These are phyloP conservation scores for Carpatolechia fugitivella DNA, from an alignment of 2,888 invertebrate genomes.

Conservation along the genomic window DNA sequence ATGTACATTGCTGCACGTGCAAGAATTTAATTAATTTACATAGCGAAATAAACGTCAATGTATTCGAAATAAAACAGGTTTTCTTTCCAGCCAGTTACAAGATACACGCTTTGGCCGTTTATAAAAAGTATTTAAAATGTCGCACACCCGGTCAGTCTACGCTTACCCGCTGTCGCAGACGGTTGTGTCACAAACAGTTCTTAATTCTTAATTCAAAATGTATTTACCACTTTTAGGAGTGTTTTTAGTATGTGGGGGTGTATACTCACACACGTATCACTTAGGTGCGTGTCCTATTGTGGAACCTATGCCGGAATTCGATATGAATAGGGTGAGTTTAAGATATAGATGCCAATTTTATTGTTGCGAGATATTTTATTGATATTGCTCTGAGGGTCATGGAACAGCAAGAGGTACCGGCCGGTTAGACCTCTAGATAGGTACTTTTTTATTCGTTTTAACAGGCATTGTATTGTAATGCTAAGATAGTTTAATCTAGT, in stretches of 20 bases:
- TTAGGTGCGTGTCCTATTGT: conserved; percentile 86
- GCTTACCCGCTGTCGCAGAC: background rate
- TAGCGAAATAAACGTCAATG: background rate
- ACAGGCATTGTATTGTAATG: no score
- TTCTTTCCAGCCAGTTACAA: background rate
- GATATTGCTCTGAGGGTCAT: conserved; percentile 1
- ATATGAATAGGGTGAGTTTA: conserved; percentile 83
- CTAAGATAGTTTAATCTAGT: no score
- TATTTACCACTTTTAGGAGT: conserved; percentile 38
- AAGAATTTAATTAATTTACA: no score
- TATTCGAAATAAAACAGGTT: background rate
- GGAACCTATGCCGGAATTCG: conserved; percentile 85
- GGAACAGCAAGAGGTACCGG: background rate
- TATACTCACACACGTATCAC: conserved; percentile 83
- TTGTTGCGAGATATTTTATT: background rate
- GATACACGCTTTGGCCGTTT: background rate
- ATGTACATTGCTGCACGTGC: background rate
- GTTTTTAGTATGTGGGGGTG: conserved; percentile 50
- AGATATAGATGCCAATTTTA: no score
- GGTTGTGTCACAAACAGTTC: conserved; percentile 8
- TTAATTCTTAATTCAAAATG: conserved; percentile 33
- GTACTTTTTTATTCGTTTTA: no score
- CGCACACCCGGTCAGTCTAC: conserved; percentile 17
- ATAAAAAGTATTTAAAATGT: background rate
- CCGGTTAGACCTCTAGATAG: background rate